A percentile compares a stretch with the other conserved stretches of the same genome.
These are phyloP conservation scores for Choristoneura rosaceana DNA, from an alignment of 2,888 invertebrate genomes.

Conservation along the genomic window DNA sequence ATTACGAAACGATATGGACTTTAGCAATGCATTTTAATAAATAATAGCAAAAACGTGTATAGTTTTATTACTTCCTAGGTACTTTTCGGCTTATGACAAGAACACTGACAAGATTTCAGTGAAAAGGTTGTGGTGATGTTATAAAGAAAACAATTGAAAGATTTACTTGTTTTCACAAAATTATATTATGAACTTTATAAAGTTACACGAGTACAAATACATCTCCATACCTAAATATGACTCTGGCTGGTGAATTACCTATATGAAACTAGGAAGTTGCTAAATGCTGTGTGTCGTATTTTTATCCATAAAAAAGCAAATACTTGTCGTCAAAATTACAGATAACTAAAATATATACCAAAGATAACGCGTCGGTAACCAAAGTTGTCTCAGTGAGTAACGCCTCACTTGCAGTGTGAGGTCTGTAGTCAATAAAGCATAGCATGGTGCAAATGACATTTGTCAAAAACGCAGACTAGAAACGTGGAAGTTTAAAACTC, in stretches of 20 bases:
- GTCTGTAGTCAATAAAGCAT: too few species aligned
- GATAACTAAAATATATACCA: background rate
- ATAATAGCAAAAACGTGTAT: background rate
- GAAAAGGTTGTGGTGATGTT: background rate
- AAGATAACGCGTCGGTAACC: too few species aligned
- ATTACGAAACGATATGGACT: background rate
- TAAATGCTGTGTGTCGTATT: conserved; percentile 9
- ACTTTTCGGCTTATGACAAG: background rate
- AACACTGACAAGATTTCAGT: background rate
- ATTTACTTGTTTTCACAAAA: conserved; percentile 57
- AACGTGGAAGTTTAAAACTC: too few species aligned
- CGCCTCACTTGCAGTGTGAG: too few species aligned
- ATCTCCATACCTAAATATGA: conserved; percentile 52
- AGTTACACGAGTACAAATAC: conserved; percentile 59
- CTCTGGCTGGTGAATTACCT: conserved; percentile 45
- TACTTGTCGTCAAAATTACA: background rate
- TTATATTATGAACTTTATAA: conserved; percentile 66
- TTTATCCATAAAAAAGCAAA: background rate
- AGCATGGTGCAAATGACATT: too few species aligned
- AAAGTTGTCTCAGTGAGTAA: too few species aligned
- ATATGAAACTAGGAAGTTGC: conserved; percentile 1
- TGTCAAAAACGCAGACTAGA: too few species aligned
- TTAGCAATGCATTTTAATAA: conserved; percentile 7
- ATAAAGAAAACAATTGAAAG: conserved; percentile 1
- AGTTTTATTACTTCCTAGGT: background rate